Conservation (phyloP, 2,113 vertebrate genomes). For the Pandion haliaetus region DNA sequence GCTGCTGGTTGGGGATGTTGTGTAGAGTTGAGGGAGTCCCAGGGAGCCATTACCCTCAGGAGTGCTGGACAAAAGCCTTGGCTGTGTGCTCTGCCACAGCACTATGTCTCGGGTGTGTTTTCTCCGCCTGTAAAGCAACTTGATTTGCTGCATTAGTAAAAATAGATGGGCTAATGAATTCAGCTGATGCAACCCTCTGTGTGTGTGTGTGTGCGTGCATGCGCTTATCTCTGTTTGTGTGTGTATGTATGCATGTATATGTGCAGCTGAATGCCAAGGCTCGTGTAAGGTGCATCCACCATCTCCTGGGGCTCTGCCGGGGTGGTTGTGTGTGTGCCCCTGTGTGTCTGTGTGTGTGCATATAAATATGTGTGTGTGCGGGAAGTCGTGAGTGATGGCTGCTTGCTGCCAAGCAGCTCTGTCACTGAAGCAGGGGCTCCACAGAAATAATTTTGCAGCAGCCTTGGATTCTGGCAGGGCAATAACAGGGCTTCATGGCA, state of each 20-base stretch:
- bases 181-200: constrained; percentile 53
- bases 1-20: not conserved
- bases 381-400: not conserved
- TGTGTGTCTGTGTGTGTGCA: not conserved
- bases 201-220: not conserved
- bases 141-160: constrained; percentile 65
- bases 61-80: not conserved
- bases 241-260: not conserved
- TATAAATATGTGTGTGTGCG: not conserved
- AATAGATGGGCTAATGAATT: constrained; percentile 60
- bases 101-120: not conserved
- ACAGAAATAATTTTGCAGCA: not conserved
- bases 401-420: not conserved
- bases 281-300: not conserved
- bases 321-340: not conserved
- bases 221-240: not conserved
- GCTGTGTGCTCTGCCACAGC: not conserved
- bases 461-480: not conserved
- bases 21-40: not conserved
- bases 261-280: not conserved
- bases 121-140: constrained; percentile 12
- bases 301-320: not conserved
- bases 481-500: not conserved
- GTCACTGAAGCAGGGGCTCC: not conserved
- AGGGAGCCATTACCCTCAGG: not conserved